phyloP scores from a whole-genome alignment of 2,797 vertebrate genomes.

The Etheostoma perlongum region DNA sequence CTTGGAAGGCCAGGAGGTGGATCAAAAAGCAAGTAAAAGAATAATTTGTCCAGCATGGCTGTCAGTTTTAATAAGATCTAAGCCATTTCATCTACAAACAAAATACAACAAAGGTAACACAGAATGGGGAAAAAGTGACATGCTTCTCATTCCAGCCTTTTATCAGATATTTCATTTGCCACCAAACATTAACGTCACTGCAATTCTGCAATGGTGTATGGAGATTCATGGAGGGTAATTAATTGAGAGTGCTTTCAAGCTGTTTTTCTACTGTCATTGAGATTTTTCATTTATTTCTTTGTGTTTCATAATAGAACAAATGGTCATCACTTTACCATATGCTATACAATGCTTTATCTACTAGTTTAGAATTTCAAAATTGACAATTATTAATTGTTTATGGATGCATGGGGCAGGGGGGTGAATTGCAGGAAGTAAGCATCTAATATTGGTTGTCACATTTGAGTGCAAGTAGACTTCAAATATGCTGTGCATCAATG shows the following conservation, averaged over 20 bases:
- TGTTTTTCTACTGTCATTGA: conserved; percentile 37
- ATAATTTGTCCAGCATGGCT: conserved; percentile 68
- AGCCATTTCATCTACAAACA: conserved; percentile 69
- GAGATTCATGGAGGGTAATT: conserved; percentile 33
- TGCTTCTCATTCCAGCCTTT: conserved; percentile 35
- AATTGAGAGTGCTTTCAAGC: conserved; percentile 18
- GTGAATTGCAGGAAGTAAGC: conserved; percentile 44
- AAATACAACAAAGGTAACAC: conserved; percentile 61
- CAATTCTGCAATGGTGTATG: conserved; percentile 26
- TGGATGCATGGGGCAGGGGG: conserved; percentile 30
- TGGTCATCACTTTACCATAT: conserved; percentile 27
- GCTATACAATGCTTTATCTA: conserved; percentile 27
- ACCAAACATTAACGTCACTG: conserved; percentile 41
- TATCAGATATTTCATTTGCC: conserved; percentile 43
- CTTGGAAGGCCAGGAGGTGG: conserved; percentile 42
- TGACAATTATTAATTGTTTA: conserved; percentile 68
- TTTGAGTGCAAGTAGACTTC: conserved; percentile 61
- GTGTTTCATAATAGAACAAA: conserved; percentile 44
- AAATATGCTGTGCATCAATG: conserved; percentile 62
- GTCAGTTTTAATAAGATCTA: conserved; percentile 65
- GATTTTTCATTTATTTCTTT: conserved; percentile 44
- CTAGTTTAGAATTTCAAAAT: conserved; percentile 48
- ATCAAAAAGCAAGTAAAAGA: conserved; percentile 76
- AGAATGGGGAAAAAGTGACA: conserved; percentile 24
- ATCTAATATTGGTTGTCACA: conserved; percentile 59